Base-by-base conservation (phyloP, 2,797 vertebrate genomes). In the Hoplostethus atlanticus region DNA sequence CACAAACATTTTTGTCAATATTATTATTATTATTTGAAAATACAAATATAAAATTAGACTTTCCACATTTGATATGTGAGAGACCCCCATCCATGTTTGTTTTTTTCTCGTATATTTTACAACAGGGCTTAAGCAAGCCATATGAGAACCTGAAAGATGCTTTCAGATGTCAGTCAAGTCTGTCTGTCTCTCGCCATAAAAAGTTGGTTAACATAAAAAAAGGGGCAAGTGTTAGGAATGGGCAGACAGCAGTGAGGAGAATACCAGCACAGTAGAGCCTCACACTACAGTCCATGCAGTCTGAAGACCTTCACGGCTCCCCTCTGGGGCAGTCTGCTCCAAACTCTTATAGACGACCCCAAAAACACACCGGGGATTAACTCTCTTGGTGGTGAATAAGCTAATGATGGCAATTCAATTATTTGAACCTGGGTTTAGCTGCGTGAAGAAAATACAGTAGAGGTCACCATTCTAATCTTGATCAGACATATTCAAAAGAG, bases 11-110 rank as follows among this genome's bases (percentile, higher is more conserved):
- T 96, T 97, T 91, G 87, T 93, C 90, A 90, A 92, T 91, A 90
- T 92, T 68, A 58, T 55, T 76, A 60, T 76, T 92, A 93, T 94
- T 92, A 93, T 98, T 98, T 97, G 97, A 98, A 98, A 98, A 98
- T 98, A 99, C 97, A 98, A 98, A 98, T 99, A 99, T 99, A 98
- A 98, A 98, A 98, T 97, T 98, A 97, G 97, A 97, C 96, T 98
- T 97, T 98, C 96, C 97, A 97, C 96, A 97, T 98, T 96, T 97
- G 96, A 96, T 96, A 97, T 97, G 96, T 97, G 96, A 99, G 96
- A 97, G 96, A 97, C 95, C 96, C 96, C 96, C 96, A 96, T 96
- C 96, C 96, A 96, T 88, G 89, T 70, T 71, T 61, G 64, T 71
- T 59, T 77, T 68, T 83, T 96, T 93, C 95, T 76, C 94, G 94